Evolutionary conservation across 2,797 vertebrate genomes (phyloP).

Genomic region (Dendrocincla tyrannina): DNA sequence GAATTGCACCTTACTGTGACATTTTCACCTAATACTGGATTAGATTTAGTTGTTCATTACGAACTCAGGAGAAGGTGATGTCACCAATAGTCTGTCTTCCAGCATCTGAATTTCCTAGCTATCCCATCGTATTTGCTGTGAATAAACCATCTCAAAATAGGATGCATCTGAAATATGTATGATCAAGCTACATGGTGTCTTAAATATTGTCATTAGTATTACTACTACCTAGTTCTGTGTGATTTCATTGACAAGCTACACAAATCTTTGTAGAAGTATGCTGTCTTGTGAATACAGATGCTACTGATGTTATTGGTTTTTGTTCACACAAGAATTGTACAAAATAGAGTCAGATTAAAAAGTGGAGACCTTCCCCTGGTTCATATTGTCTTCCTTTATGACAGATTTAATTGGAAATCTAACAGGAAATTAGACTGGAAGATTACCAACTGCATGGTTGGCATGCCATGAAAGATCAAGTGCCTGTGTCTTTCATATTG

Average conservation of each 20-base stretch:
- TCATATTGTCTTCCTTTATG: not conserved
- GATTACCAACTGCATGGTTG: not conserved
- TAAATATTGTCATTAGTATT: not conserved
- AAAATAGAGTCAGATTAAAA: not conserved
- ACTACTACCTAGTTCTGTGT: not conserved
- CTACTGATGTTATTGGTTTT: not conserved
- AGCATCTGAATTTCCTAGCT: not conserved
- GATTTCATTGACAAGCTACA: not conserved
- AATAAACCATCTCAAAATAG: not conserved
- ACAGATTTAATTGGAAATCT: not conserved
- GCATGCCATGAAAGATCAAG: not conserved
- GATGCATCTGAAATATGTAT: not conserved
- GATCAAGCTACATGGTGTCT: not conserved
- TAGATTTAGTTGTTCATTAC: not conserved
- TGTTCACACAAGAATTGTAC: not conserved
- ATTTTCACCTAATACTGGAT: not conserved
- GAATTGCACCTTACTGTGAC: not conserved
- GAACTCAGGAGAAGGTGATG: not conserved
- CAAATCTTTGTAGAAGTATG: not conserved
- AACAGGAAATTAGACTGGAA: slow-evolving; percentile 19
- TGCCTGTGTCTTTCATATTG: not conserved
- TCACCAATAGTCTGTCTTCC: not conserved
- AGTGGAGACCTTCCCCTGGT: not conserved
- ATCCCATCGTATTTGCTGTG: not conserved
- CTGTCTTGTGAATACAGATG: not conserved